Base-by-base conservation (phyloP, 2,888 invertebrate species). In the Cantharis flavilabris region DNA sequence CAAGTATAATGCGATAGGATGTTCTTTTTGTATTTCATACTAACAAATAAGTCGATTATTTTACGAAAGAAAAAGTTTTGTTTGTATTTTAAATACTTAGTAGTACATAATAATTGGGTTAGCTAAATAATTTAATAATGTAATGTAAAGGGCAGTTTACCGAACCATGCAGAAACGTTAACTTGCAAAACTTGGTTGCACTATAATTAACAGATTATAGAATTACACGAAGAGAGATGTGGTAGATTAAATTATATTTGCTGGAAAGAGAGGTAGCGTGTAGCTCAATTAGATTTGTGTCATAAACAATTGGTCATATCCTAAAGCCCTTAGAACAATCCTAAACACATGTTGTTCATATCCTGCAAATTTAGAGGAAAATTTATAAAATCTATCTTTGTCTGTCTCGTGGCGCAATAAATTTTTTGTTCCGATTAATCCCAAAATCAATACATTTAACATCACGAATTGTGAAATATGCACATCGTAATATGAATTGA, bases 231-330 rank as follows among this genome's bases (percentile, higher is more conserved):
- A 83, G 73, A 76, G 81, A 82, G 82, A 83, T 63, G 72, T 65
- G 71, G 28, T 72, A 70, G 70, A 71, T 71, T 64, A 70, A 74
- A 69, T 69, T 64, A 64, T 74, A 65, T 63, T 63, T 75, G 79
- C 70, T 67, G 73, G 76, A 83, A 79, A 81, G 82, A 81, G 82
- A 83, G 62, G 71, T 73, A 79, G 72, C 69, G 28, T 71, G 33
- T 77, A 79, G 82, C 76, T 84, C 87, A 87, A 87, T 87, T 87
- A 86, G 85, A 85, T 83, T 86, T 84, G 84, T 85, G 87, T 87
- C 87, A 87, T 86, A 87, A 86, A 86, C 87, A 87, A 87, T 87
- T 86, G 87, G 86, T 85, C 86, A 86, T 85, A 86, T 85, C 84
- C 85, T 84, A 84, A 84, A 85, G 85, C 84, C 84, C 81, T 84